These are phyloP conservation scores for Recurvirostra avosetta DNA, from an alignment of 2,113 vertebrate genomes.

Conservation along the genomic window DNA sequence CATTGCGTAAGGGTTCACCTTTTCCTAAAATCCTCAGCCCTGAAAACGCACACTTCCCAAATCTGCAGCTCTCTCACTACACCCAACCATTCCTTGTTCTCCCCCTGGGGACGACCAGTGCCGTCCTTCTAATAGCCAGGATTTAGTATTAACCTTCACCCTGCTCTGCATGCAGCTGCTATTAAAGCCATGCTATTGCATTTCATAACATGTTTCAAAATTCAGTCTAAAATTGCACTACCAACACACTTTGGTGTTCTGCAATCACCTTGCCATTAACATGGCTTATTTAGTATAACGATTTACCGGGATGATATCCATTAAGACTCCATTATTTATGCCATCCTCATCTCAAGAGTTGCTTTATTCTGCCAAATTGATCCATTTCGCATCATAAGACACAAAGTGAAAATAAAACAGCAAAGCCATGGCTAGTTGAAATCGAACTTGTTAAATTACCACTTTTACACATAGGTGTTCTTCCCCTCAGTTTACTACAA, in stretches of 20 bases:
- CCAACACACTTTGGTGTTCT: not conserved
- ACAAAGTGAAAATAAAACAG: not conserved
- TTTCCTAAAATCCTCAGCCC: not conserved
- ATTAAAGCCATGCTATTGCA: not conserved
- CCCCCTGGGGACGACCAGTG: not conserved
- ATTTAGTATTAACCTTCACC: not conserved
- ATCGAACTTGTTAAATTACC: not conserved
- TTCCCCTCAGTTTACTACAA: not conserved
- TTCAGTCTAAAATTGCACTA: not conserved
- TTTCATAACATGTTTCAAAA: not conserved
- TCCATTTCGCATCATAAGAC: not conserved
- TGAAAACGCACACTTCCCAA: not conserved
- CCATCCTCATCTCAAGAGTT: not conserved
- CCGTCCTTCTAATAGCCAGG: not conserved
- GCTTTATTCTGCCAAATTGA: not conserved
- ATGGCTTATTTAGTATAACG: not conserved
- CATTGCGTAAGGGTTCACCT: not conserved
- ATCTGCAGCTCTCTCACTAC: not conserved
- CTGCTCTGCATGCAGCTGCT: not conserved
- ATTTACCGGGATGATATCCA: not conserved
- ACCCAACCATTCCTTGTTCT: accelerated
- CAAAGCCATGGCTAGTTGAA: not conserved
- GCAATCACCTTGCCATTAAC: not conserved
- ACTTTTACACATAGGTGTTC: accelerated
- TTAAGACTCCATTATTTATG: not conserved